Evolutionary conservation across 2,888 invertebrate genomes (phyloP), one percentile per base, ranked within the genome.

Genomic region (Spilosoma lubricipeda): DNA sequence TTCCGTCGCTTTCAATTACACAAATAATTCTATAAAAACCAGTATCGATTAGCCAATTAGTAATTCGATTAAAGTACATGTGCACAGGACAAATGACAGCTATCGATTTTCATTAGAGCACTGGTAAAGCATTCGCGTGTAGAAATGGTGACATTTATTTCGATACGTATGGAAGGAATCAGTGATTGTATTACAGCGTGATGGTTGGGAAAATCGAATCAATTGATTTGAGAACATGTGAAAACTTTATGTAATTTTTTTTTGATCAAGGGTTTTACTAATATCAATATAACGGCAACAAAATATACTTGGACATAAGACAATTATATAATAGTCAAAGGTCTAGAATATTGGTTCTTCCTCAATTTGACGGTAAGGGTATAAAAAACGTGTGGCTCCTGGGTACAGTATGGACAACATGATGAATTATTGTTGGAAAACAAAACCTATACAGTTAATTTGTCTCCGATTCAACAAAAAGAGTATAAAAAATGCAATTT

Each of bases 21-120:
- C 56, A 56, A 56, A 23, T 52, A 68, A 72, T 48, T 69, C 20
- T 36, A 68, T 27, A 48, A 36, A 27, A 52, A 59, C 8, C 33
- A 69, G 27, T 42, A 64, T 70, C 66, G 52, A 36, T 73, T 45
- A 78, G 80, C 81, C 80, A 86, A 86, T 87, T 84, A 85, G 85
- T 84, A 80, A 84, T 82, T 75, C 74, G 83, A 85, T 85, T 85
- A 85, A 59, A 83, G 84, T 86, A 85, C 83, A 82, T 85, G 59
- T 71, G 67, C 39, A 63, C 42, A 64, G 71, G 64, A 56, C 45
- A 76, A 79, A 77, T 74, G 82, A 81, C 18, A 73, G 78, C 73
- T 77, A 85, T 85, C 84, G 74, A 73, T 80, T 82, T 79, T 80
- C 80, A 82, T 82, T 80, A 71, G n/a, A n/a, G 11, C 56, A 56